Conservation (phyloP, 2,113 vertebrate genomes). For the Sakesphorus luctuosus region DNA sequence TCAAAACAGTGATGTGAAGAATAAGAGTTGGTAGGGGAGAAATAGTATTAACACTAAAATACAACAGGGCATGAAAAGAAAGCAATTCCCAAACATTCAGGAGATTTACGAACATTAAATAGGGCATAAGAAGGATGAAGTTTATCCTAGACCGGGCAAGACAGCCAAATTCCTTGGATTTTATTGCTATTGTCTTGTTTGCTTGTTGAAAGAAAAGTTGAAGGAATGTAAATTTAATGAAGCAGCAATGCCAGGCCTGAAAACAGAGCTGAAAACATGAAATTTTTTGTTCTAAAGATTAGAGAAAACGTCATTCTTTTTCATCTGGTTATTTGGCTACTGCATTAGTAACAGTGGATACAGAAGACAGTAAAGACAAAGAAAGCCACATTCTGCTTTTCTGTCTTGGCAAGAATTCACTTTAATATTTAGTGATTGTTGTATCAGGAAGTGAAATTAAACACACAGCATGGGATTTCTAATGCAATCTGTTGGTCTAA, state of each 20-base stretch:
- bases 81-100: not conserved
- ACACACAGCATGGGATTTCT: conserved; percentile 50
- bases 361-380: not conserved
- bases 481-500: conserved; percentile 50
- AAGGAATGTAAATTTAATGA: not conserved
- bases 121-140: not conserved
- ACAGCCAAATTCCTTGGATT: not conserved
- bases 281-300: not conserved
- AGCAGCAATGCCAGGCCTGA: not conserved
- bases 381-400: not conserved
- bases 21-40: not conserved
- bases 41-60: not conserved
- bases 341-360: not conserved
- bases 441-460: conserved; percentile 58
- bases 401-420: conserved; percentile 28
- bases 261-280: not conserved
- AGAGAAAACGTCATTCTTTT: not conserved
- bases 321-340: not conserved
- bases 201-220: not conserved
- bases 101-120: not conserved
- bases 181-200: not conserved
- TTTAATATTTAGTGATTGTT: conserved; percentile 63
- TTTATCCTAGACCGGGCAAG: not conserved
- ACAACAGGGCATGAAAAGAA: not conserved
- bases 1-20: not conserved